These are phyloP conservation scores for Heliconius cydno DNA, from an alignment of 2,888 invertebrate species.

Conservation along the genomic window DNA sequence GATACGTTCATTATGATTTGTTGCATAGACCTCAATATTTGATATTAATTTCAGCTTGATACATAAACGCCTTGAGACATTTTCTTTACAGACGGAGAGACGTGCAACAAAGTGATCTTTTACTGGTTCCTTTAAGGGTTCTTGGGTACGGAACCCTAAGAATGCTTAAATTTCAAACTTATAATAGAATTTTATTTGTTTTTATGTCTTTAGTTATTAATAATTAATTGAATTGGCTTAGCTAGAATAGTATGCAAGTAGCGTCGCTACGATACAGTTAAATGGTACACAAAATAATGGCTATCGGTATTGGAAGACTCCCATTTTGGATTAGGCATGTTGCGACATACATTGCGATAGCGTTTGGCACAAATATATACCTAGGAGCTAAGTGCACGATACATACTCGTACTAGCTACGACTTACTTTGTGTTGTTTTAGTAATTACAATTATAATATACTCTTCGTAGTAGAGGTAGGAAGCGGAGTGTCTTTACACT, in stretches of 20 bases:
- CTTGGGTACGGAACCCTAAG: too few species aligned
- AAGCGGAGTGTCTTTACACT: too few species aligned
- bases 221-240: neutral
- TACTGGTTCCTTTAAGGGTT: too few species aligned
- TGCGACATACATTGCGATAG: slow-evolving; percentile 29
- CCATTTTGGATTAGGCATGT: slow-evolving; percentile 25
- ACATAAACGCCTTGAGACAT: too few species aligned
- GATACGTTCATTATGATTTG: neutral
- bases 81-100: too few species aligned
- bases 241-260: neutral
- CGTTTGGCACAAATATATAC: slow-evolving; percentile 11
- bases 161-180: neutral
- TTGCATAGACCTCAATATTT: too few species aligned
- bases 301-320: slow-evolving; percentile 13
- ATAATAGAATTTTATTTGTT: neutral
- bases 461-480: too few species aligned
- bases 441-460: too few species aligned
- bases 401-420: neutral
- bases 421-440: too few species aligned
- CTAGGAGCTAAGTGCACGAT: neutral
- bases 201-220: neutral
- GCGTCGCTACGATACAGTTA: slow-evolving; percentile 1
- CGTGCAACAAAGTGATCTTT: too few species aligned
- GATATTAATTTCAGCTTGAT: too few species aligned
- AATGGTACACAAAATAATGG: slow-evolving; percentile 11